Evolutionary conservation across 2,113 vertebrate species (phyloP).

Genomic region (Carollia perspicillata): DNA sequence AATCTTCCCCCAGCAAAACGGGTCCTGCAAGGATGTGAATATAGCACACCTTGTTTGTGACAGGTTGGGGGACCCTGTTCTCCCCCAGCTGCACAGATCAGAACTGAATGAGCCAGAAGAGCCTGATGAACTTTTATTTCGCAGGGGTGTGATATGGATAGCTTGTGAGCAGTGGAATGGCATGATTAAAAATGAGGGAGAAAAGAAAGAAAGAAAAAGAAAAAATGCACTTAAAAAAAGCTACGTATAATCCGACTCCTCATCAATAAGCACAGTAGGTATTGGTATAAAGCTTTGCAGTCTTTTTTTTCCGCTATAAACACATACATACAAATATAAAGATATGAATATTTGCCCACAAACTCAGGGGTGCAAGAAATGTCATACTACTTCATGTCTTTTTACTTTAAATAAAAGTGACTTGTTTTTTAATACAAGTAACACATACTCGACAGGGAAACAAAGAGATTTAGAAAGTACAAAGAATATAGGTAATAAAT

Average conservation of each 20-base stretch:
- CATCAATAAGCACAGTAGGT: not conserved
- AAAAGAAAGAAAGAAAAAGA: not conserved
- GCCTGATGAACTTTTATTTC: not conserved
- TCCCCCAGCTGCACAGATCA: not conserved
- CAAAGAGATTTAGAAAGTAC: not conserved
- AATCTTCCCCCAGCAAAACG: not conserved
- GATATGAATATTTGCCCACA: not conserved
- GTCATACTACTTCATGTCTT: not conserved
- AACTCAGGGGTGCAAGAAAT: not conserved
- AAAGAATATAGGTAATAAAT: not conserved
- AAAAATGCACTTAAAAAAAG: not conserved
- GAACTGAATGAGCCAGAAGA: not conserved
- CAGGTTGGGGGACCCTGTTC: too few species aligned
- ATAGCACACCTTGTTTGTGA: not conserved
- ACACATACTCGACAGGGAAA: not conserved
- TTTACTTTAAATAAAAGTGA: not conserved
- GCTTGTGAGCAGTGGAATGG: not conserved
- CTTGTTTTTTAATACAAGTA: slow-evolving; percentile 1
- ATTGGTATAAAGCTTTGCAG: not conserved
- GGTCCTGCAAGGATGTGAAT: not conserved
- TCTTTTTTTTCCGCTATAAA: not conserved
- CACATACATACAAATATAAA: not conserved
- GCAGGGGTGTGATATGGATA: not conserved
- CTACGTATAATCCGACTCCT: not conserved
- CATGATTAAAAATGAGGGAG: not conserved